Evolutionary conservation across 2,113 vertebrate species (phyloP).

Genomic region (Perca schrenkii): DNA sequence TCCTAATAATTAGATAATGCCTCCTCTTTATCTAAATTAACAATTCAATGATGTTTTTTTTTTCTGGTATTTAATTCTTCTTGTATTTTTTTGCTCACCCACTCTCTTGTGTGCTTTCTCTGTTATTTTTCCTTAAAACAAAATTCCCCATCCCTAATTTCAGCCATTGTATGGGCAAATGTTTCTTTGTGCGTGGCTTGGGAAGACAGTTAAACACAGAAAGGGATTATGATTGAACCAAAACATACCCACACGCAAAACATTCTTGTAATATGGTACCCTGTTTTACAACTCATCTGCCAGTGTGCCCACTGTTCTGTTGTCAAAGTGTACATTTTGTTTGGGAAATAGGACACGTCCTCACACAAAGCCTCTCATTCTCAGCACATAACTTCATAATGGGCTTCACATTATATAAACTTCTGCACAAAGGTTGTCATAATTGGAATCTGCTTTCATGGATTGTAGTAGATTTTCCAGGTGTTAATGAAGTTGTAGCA

Average conservation of each 20-base stretch:
- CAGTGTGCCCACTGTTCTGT: background rate
- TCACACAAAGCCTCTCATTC: background rate
- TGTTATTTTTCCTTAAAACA: too few relatives aligned
- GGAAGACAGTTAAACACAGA: background rate
- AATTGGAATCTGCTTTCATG: background rate
- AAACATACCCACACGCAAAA: background rate
- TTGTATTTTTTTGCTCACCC: too few relatives aligned
- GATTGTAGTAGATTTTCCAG: background rate
- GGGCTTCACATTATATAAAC: background rate
- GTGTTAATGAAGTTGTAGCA: background rate
- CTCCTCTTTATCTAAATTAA: too few relatives aligned
- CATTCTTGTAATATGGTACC: background rate
- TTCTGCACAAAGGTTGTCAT: background rate
- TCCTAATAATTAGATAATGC: too few relatives aligned
- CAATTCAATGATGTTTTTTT: too few relatives aligned
- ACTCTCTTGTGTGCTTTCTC: too few relatives aligned
- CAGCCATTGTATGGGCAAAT: too few relatives aligned
- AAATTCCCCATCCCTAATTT: too few relatives aligned
- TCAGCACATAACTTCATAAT: background rate
- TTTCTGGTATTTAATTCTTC: too few relatives aligned
- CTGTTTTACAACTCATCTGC: background rate
- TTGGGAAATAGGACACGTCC: background rate
- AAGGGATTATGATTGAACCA: background rate
- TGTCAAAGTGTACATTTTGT: background rate
- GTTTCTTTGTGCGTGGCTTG: too few relatives aligned